Evolutionary conservation across 64 coral and sea anemone species (phyloP), one percentile per base, ranked within the genome.

Genomic region (Montipora capricornis): DNA sequence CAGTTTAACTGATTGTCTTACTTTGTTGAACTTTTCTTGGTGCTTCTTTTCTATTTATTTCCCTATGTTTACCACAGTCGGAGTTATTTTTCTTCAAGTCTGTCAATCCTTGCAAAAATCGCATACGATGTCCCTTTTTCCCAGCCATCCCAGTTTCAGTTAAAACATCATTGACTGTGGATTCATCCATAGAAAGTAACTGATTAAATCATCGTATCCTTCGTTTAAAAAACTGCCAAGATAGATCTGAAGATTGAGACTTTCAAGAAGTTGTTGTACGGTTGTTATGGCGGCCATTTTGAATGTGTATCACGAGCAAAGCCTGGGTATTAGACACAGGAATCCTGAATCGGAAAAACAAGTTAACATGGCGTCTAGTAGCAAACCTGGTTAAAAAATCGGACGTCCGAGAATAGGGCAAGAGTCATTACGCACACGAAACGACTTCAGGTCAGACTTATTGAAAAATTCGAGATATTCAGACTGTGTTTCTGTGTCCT

Each of bases 61-160:
- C 44, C 44, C 37, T 22, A 29, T 22, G 19, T 79, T 79, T 79
- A 79, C 49, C 77, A 55, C 52, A 55, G 49, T 46, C 19, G 44
- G n/a, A 29, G 44, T 79, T 47, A 16, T 29, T 46, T 79, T 79
- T 79, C 77, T 79, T 79, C 15, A 29, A 24, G n/a, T 79, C 84
- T 71, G 60, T 47, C 84, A 87, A 87, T 87, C 59, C 24, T 71
- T 71, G 60, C 58, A 87, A 68, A 71, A 71, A 87, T 87, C 84
- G 20, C 84, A 87, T 87, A 70, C 84, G 84, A 61, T 87, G 84
- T 73, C 66, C 84, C 64, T 87, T 87, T 71, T 70, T 87, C 16
- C 44, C 62, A 71, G 84, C 59, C 84, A 87, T 17, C 14, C 64
- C 64, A 71, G 84, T 87, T 68, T 87, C 66, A 87, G 66, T 60